Conservation (phyloP, 2,888 invertebrate genomes). For the Dexiosoma caninum region DNA sequence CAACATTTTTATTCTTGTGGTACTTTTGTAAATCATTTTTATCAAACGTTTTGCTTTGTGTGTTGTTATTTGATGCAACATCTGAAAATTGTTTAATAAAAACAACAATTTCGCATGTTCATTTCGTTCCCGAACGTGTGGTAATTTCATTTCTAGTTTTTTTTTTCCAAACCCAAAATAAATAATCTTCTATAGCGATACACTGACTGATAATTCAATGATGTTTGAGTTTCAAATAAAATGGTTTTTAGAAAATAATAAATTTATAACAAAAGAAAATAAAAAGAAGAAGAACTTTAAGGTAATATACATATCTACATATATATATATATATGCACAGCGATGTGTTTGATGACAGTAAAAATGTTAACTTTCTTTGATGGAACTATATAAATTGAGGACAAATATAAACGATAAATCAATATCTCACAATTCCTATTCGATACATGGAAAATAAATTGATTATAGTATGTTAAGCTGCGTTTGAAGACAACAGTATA, state of each 20-base stretch:
- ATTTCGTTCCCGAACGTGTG: slow-evolving; percentile 36
- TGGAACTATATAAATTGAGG: no score
- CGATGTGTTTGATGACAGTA: no score
- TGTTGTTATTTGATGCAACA: slow-evolving; percentile 4
- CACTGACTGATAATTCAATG: slow-evolving; percentile 33
- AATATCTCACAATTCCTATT: no score
- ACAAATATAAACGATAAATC: no score
- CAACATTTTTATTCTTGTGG: slow-evolving; percentile 9
- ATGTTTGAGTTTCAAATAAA: slow-evolving; percentile 36
- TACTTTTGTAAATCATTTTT: slow-evolving; percentile 40
- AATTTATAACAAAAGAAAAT: slow-evolving; percentile 2
- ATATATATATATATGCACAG: no score
- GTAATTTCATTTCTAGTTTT: no score
- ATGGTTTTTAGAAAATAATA: slow-evolving; percentile 12
- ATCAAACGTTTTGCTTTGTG: slow-evolving; percentile 47
- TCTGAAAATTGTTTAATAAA: slow-evolving; percentile 5
- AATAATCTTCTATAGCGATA: neutral
- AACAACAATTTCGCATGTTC: slow-evolving; percentile 37
- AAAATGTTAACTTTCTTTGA: no score
- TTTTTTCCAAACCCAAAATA: neutral
- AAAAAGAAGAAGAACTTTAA: neutral
- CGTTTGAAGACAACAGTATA: no score
- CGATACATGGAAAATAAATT: no score
- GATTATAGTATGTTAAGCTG: no score
- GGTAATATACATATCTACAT: neutral